Evolutionary conservation across 2,888 invertebrate genomes (phyloP), one percentile per base, ranked within the genome.

Genomic region (Leucania comma): DNA sequence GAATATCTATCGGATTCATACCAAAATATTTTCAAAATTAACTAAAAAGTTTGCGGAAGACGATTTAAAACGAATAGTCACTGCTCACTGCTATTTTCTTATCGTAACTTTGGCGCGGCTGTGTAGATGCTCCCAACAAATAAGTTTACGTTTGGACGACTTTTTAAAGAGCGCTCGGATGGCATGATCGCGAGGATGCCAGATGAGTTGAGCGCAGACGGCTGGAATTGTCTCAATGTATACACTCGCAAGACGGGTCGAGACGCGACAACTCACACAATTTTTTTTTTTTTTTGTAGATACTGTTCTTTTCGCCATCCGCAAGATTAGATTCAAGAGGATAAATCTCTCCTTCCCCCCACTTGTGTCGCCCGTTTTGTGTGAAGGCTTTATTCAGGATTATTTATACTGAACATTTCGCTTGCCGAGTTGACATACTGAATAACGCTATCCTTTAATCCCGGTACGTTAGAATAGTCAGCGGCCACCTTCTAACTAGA

Each of bases 291-390:
- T 42, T 92, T 93, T 92, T 92, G 90, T 91, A 91, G 87, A 92
- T 93, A 92, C 91, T 93, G 93, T 92, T 94, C 92, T 92, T 93
- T 94, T 93, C 91, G 89, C 93, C 91, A 94, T 94, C 93, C 93
- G 87, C 93, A 93, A 95, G 94, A 95, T 95, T 95, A 95, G 93
- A 95, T 94, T 94, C 94, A 90, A 92, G 92, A 88, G 93, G 92
- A 95, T 95, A 95, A 94, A 95, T 95, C 94, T 93, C 89, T 90
- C 89, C 88, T 90, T 89, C 91, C 92, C 89, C 90, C 90, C 91
- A 88, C 91, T 92, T 88, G 91, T 90, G 91, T 92, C 90, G 86
- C 91, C 90, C 92, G 89, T 92, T 93, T 92, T 93, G 92, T 93
- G 91, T 92, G 91, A 92, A 91, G 92, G 91, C 93, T 94, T 93